Percentiles rank a stretch among this genome's conserved stretches.
These are phyloP conservation scores for Watsonalla cultraria DNA, from an alignment of 2,888 invertebrate genomes.

Conservation along the genomic window DNA sequence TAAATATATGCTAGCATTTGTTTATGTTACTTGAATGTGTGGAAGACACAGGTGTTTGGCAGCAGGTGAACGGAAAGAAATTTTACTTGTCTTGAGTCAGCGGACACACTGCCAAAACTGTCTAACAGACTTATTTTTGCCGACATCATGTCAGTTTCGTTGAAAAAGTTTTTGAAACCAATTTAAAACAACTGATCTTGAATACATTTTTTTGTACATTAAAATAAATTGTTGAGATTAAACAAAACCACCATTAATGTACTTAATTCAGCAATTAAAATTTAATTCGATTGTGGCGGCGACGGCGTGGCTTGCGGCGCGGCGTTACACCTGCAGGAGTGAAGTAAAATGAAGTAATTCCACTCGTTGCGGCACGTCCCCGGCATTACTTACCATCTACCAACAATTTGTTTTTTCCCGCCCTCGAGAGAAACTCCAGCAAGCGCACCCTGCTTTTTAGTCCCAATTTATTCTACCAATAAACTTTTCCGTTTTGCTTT, in stretches of 20 bases:
- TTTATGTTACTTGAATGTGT: constrained; percentile 29
- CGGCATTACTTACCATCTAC: constrained; percentile 68
- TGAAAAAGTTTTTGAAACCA: background rate
- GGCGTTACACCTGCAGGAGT: constrained; percentile 45
- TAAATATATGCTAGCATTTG: background rate
- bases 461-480: constrained; percentile 71
- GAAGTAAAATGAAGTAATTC: constrained; percentile 63
- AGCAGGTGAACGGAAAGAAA: constrained; percentile 40
- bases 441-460: constrained; percentile 65
- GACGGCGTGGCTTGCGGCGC: constrained; percentile 14
- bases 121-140: constrained; percentile 27
- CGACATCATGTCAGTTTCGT: constrained; percentile 5
- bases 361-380: constrained; percentile 59
- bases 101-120: constrained; percentile 36
- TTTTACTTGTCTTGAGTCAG: constrained; percentile 47
- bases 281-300: constrained; percentile 45
- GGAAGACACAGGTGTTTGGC: constrained; percentile 50
- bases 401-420: constrained; percentile 70
- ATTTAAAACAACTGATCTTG: background rate
- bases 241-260: constrained; percentile 31
- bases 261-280: constrained; percentile 49
- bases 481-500: constrained; percentile 65
- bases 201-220: constrained; percentile 14
- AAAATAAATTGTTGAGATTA: constrained; percentile 27
- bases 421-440: constrained; percentile 60